Conservation (phyloP, 30 jellyfish, hydroid and myxozoan species). For the Aurelia aurita region DNA sequence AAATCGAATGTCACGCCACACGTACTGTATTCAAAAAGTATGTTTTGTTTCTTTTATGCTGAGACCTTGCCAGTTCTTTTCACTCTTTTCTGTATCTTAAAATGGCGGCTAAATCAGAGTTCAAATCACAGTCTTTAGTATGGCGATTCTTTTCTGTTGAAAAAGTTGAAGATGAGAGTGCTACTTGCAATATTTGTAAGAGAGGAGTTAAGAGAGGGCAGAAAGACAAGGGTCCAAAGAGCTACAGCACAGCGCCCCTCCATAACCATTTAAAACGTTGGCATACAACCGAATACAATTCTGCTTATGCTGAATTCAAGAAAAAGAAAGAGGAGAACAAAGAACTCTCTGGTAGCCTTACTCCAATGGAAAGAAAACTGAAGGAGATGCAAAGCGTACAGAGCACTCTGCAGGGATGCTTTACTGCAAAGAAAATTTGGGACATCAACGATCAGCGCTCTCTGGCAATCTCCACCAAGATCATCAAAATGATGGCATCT, state of each 20-base stretch:
- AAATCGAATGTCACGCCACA: too few species aligned
- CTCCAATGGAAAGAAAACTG: conserved; percentile 46
- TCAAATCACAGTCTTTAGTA: conserved; percentile 59
- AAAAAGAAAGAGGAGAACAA: conserved; percentile 16
- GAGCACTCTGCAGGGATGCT: conserved; percentile 29
- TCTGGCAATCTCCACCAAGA: conserved; percentile 32
- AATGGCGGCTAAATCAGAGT: conserved; percentile 18
- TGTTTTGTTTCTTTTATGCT: too few species aligned
- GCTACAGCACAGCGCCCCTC: conserved; percentile 77
- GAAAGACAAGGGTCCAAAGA: conserved; percentile 70
- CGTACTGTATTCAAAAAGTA: too few species aligned
- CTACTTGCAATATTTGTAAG: conserved; percentile 48
- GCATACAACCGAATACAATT: conserved; percentile 41
- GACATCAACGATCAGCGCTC: conserved; percentile 45
- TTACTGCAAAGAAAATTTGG: conserved; percentile 34
- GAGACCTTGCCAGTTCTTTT: too few species aligned
- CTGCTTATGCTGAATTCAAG: conserved; percentile 43
- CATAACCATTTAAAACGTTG: conserved; percentile 60
- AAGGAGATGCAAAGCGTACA: conserved; percentile 52
- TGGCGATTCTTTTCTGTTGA: conserved; percentile 61
- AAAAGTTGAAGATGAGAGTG: conserved; percentile 63
- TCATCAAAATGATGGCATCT: conserved; percentile 57
- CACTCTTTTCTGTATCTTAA: too few species aligned
- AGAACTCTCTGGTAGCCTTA: conserved; percentile 18
- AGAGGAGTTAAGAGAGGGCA: conserved; percentile 61